Percentiles rank a stretch among this genome's conserved stretches.
phyloP scores from a whole-genome alignment of 2,888 invertebrate species.

The Pollenia labialis region DNA sequence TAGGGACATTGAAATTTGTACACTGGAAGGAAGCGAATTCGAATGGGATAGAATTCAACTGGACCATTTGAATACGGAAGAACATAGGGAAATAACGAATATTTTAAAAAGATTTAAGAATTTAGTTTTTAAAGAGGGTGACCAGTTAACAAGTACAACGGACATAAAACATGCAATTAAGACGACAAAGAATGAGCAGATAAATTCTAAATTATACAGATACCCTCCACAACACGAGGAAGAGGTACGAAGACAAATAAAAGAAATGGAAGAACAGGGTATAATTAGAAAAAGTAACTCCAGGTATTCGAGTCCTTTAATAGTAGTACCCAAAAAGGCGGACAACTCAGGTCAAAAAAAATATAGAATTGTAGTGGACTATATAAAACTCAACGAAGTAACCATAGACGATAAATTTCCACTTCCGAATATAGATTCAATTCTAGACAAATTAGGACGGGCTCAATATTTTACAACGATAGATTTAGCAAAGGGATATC shows the following conservation, averaged over 20 bases:
- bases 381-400: constrained; percentile 38
- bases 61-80: constrained; percentile 51
- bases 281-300: constrained; percentile 42
- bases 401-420: constrained; percentile 39
- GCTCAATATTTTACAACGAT: constrained; percentile 29
- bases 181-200: constrained; percentile 46
- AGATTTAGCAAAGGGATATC: constrained; percentile 19
- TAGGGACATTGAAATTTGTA: constrained; percentile 13
- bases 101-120: constrained; percentile 29
- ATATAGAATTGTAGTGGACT: constrained; percentile 46
- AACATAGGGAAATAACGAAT: constrained; percentile 12
- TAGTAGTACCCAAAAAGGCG: constrained; percentile 42
- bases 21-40: constrained; percentile 12
- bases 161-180: constrained; percentile 34
- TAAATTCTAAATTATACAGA: constrained; percentile 59
- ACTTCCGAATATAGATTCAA: constrained; percentile 33
- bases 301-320: constrained; percentile 45
- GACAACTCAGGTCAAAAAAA: constrained; percentile 31
- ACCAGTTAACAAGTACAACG: constrained; percentile 26
- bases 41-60: constrained; percentile 28
- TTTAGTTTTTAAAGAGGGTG: constrained; percentile 47
- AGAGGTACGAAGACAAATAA: constrained; percentile 46
- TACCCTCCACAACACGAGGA: constrained; percentile 52
- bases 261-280: constrained; percentile 53
- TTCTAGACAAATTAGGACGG: constrained; percentile 33